phyloP scores from a whole-genome alignment of 1,140 invertebrate genomes.

The Rhopalosiphum padi region DNA sequence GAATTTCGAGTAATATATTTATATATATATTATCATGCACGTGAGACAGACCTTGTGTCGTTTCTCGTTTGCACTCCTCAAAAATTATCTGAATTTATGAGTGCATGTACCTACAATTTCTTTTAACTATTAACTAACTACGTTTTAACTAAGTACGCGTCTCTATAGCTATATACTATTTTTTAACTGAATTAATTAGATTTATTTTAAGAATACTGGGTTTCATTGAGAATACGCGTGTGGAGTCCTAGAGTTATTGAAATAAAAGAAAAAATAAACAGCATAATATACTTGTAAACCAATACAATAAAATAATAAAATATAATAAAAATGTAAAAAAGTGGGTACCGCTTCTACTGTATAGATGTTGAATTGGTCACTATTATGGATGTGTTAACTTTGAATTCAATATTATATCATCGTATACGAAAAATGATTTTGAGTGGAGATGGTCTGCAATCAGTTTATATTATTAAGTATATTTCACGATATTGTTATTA shows the following conservation, averaged over 20 bases:
- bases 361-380: too few relatives aligned
- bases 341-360: too few relatives aligned
- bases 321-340: neutral
- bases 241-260: neutral
- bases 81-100: neutral
- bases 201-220: neutral
- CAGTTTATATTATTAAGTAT: too few relatives aligned
- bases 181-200: neutral
- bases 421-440: too few relatives aligned
- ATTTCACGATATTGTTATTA: too few relatives aligned
- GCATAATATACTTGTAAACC: neutral
- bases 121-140: neutral
- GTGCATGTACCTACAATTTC: neutral
- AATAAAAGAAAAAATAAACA: too few relatives aligned
- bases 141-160: too few relatives aligned
- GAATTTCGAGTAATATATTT: slow-evolving; percentile 31
- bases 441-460: too few relatives aligned
- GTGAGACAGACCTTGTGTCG: neutral
- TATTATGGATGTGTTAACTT: too few relatives aligned
- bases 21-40: neutral
- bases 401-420: too few relatives aligned
- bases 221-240: neutral
- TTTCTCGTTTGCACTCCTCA: neutral
- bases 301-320: neutral
- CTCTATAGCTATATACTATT: neutral